Percentiles rank a stretch among this genome's conserved stretches.
Evolutionary conservation across 1,140 invertebrate genomes (phyloP).

Genomic region (Oscheius sp.): DNA sequence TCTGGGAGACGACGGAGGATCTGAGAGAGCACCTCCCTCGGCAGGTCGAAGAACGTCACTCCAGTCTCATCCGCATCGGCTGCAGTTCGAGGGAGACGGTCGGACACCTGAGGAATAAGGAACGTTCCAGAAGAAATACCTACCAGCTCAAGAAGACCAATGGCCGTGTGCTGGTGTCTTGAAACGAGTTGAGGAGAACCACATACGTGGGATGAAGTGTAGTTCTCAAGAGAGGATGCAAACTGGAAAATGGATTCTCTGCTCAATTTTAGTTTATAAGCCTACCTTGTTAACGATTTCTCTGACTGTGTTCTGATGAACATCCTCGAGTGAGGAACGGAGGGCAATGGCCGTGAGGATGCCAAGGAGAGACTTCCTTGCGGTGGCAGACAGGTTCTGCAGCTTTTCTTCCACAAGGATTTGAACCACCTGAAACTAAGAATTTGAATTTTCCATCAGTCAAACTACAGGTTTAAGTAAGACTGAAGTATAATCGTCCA

Average conservation of each 20-base stretch:
- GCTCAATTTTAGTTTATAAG: background rate
- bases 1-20: slow-evolving; percentile 84
- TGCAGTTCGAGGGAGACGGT: slow-evolving; percentile 56
- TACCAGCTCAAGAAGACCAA: background rate
- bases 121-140: background rate
- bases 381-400: slow-evolving; percentile 81
- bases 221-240: background rate
- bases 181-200: slow-evolving; percentile 53
- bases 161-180: slow-evolving; percentile 42
- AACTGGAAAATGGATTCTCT: background rate
- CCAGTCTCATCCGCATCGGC: slow-evolving; percentile 75
- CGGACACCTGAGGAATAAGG: slow-evolving; percentile 60
- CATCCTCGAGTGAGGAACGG: slow-evolving; percentile 57
- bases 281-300: slow-evolving; percentile 54
- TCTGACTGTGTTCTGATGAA: slow-evolving; percentile 54
- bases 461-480: too few species aligned
- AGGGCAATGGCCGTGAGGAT: slow-evolving; percentile 88
- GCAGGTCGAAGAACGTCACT: slow-evolving; percentile 81
- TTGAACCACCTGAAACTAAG: slow-evolving; percentile 70
- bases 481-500: too few species aligned
- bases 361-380: slow-evolving; percentile 84
- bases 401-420: slow-evolving; percentile 81
- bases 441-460: too few species aligned
- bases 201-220: slow-evolving; percentile 48
- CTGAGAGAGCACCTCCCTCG: slow-evolving; percentile 81